phyloP scores from a whole-genome alignment of 2,797 vertebrate species.

The Echeneis naucrates region DNA sequence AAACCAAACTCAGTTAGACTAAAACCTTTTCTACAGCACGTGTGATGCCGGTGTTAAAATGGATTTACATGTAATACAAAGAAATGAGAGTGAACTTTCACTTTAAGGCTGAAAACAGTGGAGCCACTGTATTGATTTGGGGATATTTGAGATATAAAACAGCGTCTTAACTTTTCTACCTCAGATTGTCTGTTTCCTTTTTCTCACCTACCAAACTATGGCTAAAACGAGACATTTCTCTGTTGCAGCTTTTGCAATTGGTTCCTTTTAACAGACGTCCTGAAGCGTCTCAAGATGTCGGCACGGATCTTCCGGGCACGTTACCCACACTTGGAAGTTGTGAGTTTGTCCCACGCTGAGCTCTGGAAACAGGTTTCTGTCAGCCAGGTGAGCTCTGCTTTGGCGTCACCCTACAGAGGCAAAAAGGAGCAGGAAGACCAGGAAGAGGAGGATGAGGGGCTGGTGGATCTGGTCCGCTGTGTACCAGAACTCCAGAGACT shows the following conservation, averaged over 20 bases:
- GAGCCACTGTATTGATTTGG: too few relatives aligned
- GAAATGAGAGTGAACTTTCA: too few relatives aligned
- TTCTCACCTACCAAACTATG: neutral
- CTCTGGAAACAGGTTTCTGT: constrained; percentile 91
- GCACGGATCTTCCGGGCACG: constrained; percentile 94
- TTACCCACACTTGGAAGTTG: constrained; percentile 94
- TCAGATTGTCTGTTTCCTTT: neutral
- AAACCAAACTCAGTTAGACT: too few relatives aligned
- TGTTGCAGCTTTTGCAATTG: constrained; percentile 94
- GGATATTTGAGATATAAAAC: neutral
- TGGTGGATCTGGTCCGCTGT: constrained; percentile 93
- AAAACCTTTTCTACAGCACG: too few relatives aligned
- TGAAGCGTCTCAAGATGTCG: constrained; percentile 95
- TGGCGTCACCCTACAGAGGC: constrained; percentile 70
- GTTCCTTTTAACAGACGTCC: constrained; percentile 94
- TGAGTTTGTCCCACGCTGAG: constrained; percentile 87
- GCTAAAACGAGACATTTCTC: constrained; percentile 21
- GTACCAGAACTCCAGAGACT: constrained; percentile 93
- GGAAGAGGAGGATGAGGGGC: constrained; percentile 76
- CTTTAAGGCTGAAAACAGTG: too few relatives aligned
- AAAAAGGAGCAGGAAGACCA: constrained; percentile 63
- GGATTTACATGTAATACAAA: too few relatives aligned
- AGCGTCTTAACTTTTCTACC: neutral
- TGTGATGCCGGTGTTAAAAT: too few relatives aligned
- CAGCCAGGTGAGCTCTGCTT: constrained; percentile 91